phyloP scores from a whole-genome alignment of 2,888 invertebrate species.

The Leptopterna dolabrata region DNA sequence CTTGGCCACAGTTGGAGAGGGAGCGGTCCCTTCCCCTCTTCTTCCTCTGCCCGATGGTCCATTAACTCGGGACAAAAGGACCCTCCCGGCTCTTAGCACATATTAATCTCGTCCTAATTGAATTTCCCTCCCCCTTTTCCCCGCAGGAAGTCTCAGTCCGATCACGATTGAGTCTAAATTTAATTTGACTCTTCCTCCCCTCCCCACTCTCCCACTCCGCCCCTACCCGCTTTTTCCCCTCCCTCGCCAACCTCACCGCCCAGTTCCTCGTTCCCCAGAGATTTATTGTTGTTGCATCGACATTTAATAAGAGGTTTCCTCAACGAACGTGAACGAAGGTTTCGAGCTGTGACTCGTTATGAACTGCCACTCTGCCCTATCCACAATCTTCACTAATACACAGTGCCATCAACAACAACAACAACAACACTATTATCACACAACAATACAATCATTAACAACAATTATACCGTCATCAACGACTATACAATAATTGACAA shows the following conservation, averaged over 20 bases:
- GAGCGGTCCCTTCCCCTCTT: neutral
- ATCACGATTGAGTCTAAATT: slow-evolving; percentile 37
- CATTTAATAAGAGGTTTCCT: slow-evolving; percentile 3
- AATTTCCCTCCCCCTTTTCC: slow-evolving; percentile 7
- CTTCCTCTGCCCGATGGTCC: neutral
- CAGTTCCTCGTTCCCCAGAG: no score
- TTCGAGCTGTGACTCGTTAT: neutral
- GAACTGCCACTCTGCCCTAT: neutral
- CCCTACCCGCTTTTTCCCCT: neutral
- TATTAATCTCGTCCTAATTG: slow-evolving; percentile 46
- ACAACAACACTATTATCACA: no score
- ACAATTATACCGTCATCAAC: no score
- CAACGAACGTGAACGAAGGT: neutral
- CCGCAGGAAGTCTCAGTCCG: neutral
- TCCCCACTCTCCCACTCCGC: neutral
- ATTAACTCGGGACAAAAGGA: neutral
- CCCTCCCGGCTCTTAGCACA: slow-evolving; percentile 29
- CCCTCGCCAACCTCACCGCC: no score
- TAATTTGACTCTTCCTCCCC: slow-evolving; percentile 8
- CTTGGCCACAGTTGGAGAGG: neutral
- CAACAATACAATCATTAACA: no score
- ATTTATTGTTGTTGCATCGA: neutral
- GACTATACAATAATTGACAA: no score
- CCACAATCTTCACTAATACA: no score
- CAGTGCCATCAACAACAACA: no score